These are phyloP conservation scores for Struthio camelus DNA, from an alignment of 2,113 vertebrate species.

Conservation along the genomic window DNA sequence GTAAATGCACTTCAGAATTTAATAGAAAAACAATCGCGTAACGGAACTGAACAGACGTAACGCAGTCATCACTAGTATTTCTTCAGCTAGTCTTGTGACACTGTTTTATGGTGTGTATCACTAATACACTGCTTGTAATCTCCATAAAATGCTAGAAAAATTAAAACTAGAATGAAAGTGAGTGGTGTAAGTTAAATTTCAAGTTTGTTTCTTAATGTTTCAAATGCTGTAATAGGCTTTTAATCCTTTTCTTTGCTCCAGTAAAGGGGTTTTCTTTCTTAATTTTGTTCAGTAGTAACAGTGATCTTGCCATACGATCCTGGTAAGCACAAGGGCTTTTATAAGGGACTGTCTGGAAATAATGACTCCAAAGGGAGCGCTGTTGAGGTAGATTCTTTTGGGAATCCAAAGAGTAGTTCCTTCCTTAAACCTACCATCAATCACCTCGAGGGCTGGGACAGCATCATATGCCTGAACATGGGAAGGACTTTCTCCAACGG, in stretches of 20 bases:
- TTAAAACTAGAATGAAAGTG: background rate
- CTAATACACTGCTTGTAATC: background rate
- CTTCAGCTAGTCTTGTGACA: background rate
- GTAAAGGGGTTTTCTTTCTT: background rate
- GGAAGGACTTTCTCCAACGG: background rate
- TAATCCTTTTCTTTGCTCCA: background rate
- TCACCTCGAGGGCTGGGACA: background rate
- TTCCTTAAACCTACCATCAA: too few species aligned
- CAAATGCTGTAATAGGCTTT: background rate
- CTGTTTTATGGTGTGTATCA: background rate
- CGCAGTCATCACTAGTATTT: background rate
- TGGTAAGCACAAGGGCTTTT: background rate
- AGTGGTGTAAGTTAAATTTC: background rate
- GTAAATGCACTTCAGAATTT: background rate
- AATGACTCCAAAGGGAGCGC: background rate
- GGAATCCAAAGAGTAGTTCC: background rate
- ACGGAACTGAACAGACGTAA: background rate
- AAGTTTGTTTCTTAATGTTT: background rate
- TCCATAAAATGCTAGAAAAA: background rate
- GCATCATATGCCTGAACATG: accelerated
- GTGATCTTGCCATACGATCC: background rate
- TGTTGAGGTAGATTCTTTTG: background rate
- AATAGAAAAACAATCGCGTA: background rate
- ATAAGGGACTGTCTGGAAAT: background rate
- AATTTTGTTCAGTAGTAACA: background rate